phyloP scores from a whole-genome alignment of 2,113 vertebrate species.

The Oplegnathus fasciatus region DNA sequence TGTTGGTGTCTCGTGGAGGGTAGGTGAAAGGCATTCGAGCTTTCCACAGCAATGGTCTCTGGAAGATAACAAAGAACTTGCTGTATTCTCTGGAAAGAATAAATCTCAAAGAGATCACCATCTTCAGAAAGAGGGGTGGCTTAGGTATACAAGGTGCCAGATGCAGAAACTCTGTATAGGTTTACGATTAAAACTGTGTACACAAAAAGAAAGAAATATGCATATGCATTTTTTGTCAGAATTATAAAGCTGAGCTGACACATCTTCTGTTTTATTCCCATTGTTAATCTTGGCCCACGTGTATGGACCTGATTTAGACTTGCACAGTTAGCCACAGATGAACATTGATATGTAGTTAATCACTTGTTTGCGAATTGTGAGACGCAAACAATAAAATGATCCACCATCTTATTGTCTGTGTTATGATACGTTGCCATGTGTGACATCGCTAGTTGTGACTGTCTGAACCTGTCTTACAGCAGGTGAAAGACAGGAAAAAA shows the following conservation, averaged over 20 bases:
- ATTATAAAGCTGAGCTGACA: neutral
- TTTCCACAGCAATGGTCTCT: neutral
- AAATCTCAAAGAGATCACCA: neutral
- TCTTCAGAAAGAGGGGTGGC: neutral
- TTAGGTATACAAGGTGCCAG: neutral
- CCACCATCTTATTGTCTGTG: too few relatives aligned
- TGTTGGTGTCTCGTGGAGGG: constrained; percentile 87
- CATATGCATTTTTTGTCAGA: too few relatives aligned
- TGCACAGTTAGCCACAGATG: too few relatives aligned
- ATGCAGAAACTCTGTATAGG: neutral
- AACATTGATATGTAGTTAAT: too few relatives aligned
- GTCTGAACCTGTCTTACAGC: too few relatives aligned
- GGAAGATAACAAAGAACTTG: neutral
- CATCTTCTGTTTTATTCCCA: neutral
- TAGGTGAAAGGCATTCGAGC: constrained; percentile 58
- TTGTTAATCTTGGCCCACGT: too few relatives aligned
- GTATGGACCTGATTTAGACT: neutral
- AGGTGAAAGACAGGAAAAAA: too few relatives aligned
- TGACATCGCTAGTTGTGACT: too few relatives aligned
- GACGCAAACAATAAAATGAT: too few relatives aligned
- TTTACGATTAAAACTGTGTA: neutral
- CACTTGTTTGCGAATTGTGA: too few relatives aligned
- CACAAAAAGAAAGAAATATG: neutral
- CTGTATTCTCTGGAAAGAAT: neutral
- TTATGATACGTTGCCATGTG: too few relatives aligned